Evolutionary conservation across 2,797 vertebrate species (phyloP).

Genomic region (Danio choprae): DNA sequence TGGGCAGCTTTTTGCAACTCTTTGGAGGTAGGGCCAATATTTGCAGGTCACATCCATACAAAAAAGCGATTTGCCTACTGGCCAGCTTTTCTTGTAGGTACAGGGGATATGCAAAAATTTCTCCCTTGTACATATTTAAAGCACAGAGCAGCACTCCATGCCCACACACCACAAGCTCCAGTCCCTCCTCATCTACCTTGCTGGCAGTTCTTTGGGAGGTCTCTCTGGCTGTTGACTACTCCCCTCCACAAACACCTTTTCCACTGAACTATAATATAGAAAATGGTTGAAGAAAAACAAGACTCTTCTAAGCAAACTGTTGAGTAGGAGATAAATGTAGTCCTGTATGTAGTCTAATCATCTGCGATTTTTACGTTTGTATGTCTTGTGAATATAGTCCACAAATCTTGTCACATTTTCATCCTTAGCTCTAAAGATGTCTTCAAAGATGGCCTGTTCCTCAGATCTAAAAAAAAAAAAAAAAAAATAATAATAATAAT

Average conservation of each 20-base stretch:
- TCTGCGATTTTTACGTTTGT: constrained; percentile 43
- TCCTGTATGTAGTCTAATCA: neutral
- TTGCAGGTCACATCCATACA: constrained; percentile 54
- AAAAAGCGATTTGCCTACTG: constrained; percentile 29
- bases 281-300: constrained; percentile 2
- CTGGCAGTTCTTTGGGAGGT: constrained; percentile 34
- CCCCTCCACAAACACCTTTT: constrained; percentile 48
- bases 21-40: constrained; percentile 50
- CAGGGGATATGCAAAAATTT: constrained; percentile 51
- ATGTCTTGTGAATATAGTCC: constrained; percentile 22
- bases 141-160: constrained; percentile 42
- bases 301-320: neutral
- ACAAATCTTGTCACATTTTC: constrained; percentile 45
- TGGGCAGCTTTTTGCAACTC: constrained; percentile 11
- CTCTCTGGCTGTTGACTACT: constrained; percentile 53
- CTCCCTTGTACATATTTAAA: constrained; percentile 47
- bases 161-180: constrained; percentile 51
- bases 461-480: too few species aligned
- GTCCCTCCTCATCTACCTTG: constrained; percentile 51
- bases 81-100: constrained; percentile 45
- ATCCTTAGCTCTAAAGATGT: constrained; percentile 35
- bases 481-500: constrained; percentile 21
- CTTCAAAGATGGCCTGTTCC: constrained; percentile 45
- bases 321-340: neutral
- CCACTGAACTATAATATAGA: constrained; percentile 46